Evolutionary conservation across 2,797 vertebrate species (phyloP).

Genomic region (Phoxinus dragarum): DNA sequence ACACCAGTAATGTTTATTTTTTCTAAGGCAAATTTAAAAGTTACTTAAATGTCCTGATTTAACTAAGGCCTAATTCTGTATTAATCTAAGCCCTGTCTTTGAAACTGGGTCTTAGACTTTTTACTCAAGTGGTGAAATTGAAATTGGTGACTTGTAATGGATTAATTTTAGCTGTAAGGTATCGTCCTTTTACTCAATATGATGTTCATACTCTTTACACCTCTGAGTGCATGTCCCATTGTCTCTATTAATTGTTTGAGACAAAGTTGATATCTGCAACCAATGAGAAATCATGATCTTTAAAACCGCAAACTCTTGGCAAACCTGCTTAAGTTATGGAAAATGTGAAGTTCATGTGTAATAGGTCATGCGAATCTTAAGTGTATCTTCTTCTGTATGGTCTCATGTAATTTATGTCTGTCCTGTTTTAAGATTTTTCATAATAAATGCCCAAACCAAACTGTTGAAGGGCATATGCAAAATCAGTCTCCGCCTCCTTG

Average conservation of each 20-base stretch:
- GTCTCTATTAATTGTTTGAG: background rate
- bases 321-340: background rate
- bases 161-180: no score
- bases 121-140: no score
- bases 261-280: background rate
- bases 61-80: no score
- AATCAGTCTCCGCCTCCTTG: constrained; percentile 2
- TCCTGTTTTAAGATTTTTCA: background rate
- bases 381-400: background rate
- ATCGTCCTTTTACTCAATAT: no score
- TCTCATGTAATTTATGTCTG: background rate
- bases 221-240: background rate
- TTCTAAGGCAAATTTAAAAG: no score
- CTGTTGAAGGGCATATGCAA: constrained; percentile 8
- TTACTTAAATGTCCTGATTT: no score
- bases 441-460: background rate
- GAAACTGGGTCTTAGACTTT: no score
- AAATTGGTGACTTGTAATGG: no score
- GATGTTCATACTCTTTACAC: no score
- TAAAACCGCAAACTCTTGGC: background rate
- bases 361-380: background rate
- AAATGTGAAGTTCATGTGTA: background rate
- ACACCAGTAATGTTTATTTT: no score
- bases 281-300: background rate
- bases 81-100: no score